phyloP scores from a whole-genome alignment of 2,797 vertebrate genomes.

The Enteromius viviparus region DNA sequence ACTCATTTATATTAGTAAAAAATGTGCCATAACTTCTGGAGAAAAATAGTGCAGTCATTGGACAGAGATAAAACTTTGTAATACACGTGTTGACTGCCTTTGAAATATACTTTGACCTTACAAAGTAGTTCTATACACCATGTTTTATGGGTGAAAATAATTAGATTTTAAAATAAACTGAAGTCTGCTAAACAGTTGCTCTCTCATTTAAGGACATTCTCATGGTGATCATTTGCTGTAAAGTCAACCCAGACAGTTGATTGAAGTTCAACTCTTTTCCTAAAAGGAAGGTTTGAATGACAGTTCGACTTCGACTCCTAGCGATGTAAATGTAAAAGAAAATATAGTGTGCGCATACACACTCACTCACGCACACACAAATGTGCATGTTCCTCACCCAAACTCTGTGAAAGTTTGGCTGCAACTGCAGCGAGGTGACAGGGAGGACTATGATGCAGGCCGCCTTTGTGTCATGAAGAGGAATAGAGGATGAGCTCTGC shows the following conservation, averaged over 20 bases:
- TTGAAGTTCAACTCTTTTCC: slow-evolving; percentile 16
- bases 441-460: slow-evolving; percentile 37
- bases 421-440: slow-evolving; percentile 54
- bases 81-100: neutral
- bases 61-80: neutral
- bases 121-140: neutral
- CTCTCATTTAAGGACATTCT: neutral
- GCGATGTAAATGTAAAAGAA: slow-evolving; percentile 17
- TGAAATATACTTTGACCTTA: neutral
- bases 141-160: neutral
- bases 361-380: slow-evolving; percentile 22
- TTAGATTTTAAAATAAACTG: neutral
- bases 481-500: slow-evolving; percentile 61
- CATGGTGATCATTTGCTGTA: neutral
- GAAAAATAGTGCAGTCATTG: neutral
- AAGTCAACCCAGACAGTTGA: neutral
- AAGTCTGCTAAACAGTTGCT: neutral
- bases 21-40: neutral
- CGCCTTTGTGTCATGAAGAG: slow-evolving; percentile 59
- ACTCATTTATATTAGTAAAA: neutral
- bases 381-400: slow-evolving; percentile 32
- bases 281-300: slow-evolving; percentile 50
- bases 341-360: slow-evolving; percentile 9
- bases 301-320: slow-evolving; percentile 47
- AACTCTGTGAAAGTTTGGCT: slow-evolving; percentile 57